Evolutionary conservation across 2,888 invertebrate genomes (phyloP), one percentile per base, ranked within the genome.

Genomic region (Yponomeuta evonymella): DNA sequence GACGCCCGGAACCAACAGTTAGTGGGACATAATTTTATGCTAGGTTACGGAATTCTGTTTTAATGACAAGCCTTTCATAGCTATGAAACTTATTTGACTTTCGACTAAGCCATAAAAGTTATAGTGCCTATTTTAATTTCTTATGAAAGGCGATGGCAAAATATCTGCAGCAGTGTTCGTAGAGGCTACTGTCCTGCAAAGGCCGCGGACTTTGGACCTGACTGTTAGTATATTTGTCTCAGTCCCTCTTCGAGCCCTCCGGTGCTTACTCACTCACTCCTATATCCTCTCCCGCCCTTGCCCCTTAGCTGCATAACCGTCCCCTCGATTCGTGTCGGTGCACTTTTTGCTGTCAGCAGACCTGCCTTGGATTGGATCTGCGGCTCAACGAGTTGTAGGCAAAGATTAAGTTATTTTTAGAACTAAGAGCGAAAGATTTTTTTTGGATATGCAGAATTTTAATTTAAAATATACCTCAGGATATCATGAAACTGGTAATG

Each of bases 151-250:
- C 23, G 68, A 69, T 63, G 36, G 70, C 70, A 70, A 70, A 43
- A 51, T 63, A 62, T 62, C 63, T 66, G 51, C 51, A 51, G 6
- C 51, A 15, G 36, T 29, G 51, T 58, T 30, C 12, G 23, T 66
- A 58, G 84, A 82, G 83, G 84, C 84, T 83, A 87, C 84, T 84
- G 83, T 84, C 83, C 84, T 83, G 83, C 77, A 81, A 74, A 78
- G 80, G 76, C 79, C 77, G 80, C 79, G 89, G 88, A 90, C 89
- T 90, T 90, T 89, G 86, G 84, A 89, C 88, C 81, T 80, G 79
- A 80, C 78, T 87, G 85, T 86, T 89, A 84, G 79, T 89, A 83
- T 82, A 77, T 80, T 79, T 80, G 79, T 89, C 89, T 81, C 85
- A 78, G 83, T 72, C 71, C 33, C 63, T 48, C 72, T 23, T 23